These are phyloP conservation scores for Aurelia coerulea DNA, from an alignment of 30 jellyfish, hydroid and myxozoan species.

Conservation along the genomic window DNA sequence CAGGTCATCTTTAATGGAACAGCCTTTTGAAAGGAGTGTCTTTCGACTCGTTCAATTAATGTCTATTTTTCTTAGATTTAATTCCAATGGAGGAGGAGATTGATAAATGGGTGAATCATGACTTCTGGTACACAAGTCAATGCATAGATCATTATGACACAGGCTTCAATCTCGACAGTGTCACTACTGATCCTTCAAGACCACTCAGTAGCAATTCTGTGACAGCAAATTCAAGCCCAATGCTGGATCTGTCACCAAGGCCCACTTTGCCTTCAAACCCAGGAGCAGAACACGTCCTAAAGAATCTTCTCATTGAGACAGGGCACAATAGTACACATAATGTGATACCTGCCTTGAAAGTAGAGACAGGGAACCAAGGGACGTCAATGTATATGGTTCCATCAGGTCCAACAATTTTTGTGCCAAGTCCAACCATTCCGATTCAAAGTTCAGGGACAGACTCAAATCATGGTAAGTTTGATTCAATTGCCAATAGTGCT, in stretches of 20 bases:
- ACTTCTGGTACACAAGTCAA: slow-evolving; percentile 59
- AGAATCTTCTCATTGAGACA: slow-evolving; percentile 9
- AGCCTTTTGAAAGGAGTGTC: neutral
- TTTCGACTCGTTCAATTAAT: neutral
- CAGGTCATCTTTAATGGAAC: neutral
- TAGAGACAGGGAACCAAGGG: slow-evolving; percentile 32
- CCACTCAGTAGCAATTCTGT: slow-evolving; percentile 8
- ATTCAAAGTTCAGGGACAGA: slow-evolving; percentile 30
- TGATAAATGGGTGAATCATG: slow-evolving; percentile 69
- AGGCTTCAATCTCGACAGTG: slow-evolving; percentile 12
- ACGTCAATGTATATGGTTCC: slow-evolving; percentile 41
- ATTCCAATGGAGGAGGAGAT: slow-evolving; percentile 66
- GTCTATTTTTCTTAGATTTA: slow-evolving; percentile 24
- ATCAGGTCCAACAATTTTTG: slow-evolving; percentile 22
- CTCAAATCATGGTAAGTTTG: slow-evolving; percentile 21
- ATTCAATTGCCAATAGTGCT: too few species aligned
- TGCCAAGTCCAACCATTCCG: slow-evolving; percentile 67
- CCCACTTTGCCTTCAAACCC: neutral
- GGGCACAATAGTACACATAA: slow-evolving; percentile 7
- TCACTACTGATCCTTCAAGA: slow-evolving; percentile 2
- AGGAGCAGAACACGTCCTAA: slow-evolving; percentile 2
- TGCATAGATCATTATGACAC: slow-evolving; percentile 71
- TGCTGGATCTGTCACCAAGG: neutral
- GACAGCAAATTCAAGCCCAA: neutral
- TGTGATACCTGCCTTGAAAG: slow-evolving; percentile 14